Base-by-base conservation (phyloP, 2,113 vertebrate genomes). In the Silurus asotus region DNA sequence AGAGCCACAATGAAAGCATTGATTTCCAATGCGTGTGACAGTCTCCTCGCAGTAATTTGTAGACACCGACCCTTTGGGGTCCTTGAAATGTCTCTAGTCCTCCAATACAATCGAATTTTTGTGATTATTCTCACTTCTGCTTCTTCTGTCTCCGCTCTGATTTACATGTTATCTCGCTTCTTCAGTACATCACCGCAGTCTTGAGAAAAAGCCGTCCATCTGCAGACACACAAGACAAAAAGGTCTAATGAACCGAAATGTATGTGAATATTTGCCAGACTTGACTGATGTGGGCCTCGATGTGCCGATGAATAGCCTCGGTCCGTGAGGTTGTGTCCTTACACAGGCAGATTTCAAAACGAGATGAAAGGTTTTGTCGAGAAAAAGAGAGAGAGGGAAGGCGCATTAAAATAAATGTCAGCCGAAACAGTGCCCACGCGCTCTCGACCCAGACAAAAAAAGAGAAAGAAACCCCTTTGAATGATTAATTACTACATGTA, bases 401-500 rank as follows among this genome's bases (percentile, higher is more conserved):
- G 61, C 49, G 25, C 84, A 96, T 97, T 96, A 96, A 95, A 96
- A 96, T 96, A 96, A 95, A 96, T 96, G 94, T 87, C 86, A 89
- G 87, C 79, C 95, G 95, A 96, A 96, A 96, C 95, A 96, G 78
- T 49, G 78, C 82, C 76, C 88, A 83, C 75, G 83, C 81, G 70
- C 82, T 89, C 88, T 88, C 82, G 67, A 84, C 48, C 82, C 58
- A 86, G 87, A 88, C 82, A 70, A 88, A 96, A 37, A 96, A 96
- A 94, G 94, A 94, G 96, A 95, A 96, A 95, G 95, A 97, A 97
- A 97, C 96, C 96, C 96, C 96, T 98, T 98, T 98, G 97, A 98
- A 98, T 98, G 97, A 99, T 99, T 98, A 98, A 99, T 98, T 98
- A 97, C 98, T 96, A 97, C 96, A 97, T 98, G 96, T 97, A 98